Conservation (phyloP, 2,113 vertebrate species). For the Sturnira hondurensis region DNA sequence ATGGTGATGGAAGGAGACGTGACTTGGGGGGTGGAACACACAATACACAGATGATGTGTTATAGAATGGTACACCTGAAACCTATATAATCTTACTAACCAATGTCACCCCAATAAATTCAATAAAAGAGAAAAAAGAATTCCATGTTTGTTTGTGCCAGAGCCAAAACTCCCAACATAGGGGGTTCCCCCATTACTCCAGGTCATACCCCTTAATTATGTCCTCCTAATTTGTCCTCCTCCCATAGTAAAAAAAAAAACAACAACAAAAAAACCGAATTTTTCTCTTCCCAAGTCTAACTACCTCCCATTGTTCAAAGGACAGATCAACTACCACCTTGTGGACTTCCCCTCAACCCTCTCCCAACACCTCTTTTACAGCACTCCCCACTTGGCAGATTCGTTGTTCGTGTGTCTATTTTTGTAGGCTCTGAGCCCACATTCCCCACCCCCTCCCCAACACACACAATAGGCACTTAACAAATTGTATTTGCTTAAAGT, state of each 20-base stretch:
- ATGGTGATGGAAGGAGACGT: too few species aligned
- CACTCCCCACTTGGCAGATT: background rate
- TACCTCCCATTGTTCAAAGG: background rate
- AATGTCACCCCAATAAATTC: background rate
- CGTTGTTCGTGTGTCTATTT: background rate
- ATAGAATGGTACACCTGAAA: too few species aligned
- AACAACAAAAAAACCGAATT: background rate
- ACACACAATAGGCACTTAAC: background rate
- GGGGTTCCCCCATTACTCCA: rapidly evolving
- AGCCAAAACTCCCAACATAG: background rate
- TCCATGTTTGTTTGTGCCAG: background rate
- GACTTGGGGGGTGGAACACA: too few species aligned
- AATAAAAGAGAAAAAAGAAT: background rate
- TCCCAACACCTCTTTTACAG: background rate
- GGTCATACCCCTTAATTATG: background rate
- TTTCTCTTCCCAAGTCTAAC: background rate
- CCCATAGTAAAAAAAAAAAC: background rate
- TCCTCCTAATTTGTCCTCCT: background rate
- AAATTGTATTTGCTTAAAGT: background rate
- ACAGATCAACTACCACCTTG: background rate
- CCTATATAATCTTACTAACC: too few species aligned
- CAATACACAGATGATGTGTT: too few species aligned
- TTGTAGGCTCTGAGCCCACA: background rate
- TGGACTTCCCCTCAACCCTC: background rate
- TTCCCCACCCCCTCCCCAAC: background rate